Conservation (phyloP, 1,140 invertebrate species). For the Pygmarrhopalites habei region DNA sequence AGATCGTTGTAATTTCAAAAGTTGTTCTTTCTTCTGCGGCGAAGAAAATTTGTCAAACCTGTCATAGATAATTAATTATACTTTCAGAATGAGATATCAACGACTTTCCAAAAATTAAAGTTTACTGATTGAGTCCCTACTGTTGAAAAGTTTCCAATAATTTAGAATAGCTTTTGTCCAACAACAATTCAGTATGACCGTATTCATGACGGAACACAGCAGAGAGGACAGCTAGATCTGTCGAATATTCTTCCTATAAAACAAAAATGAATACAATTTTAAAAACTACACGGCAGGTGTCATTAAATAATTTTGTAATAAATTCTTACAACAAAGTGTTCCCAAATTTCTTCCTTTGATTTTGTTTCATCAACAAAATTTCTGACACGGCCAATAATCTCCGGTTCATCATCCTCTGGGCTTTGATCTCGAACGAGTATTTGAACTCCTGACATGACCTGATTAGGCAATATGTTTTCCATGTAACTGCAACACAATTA, state of each 20-base stretch:
- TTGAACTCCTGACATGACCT: slow-evolving; percentile 21
- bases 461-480: slow-evolving; percentile 11
- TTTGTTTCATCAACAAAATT: no score
- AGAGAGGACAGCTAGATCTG: slow-evolving; percentile 13
- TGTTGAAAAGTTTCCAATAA: slow-evolving; percentile 16
- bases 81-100: no score
- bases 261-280: neutral
- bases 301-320: no score
- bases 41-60: slow-evolving; percentile 20
- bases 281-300: no score
- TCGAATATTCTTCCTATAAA: neutral
- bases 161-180: slow-evolving; percentile 11
- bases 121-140: no score
- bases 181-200: neutral
- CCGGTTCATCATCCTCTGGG: slow-evolving; percentile 7
- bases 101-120: no score
- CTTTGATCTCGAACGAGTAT: slow-evolving; percentile 15
- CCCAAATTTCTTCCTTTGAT: no score
- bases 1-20: slow-evolving; percentile 12
- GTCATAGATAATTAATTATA: no score
- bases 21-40: slow-evolving; percentile 13
- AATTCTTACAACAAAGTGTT: no score
- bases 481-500: no score
- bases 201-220: neutral
- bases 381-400: neutral